Base-by-base conservation (phyloP, 2,888 invertebrate genomes). In the Hypomecis punctinalis region DNA sequence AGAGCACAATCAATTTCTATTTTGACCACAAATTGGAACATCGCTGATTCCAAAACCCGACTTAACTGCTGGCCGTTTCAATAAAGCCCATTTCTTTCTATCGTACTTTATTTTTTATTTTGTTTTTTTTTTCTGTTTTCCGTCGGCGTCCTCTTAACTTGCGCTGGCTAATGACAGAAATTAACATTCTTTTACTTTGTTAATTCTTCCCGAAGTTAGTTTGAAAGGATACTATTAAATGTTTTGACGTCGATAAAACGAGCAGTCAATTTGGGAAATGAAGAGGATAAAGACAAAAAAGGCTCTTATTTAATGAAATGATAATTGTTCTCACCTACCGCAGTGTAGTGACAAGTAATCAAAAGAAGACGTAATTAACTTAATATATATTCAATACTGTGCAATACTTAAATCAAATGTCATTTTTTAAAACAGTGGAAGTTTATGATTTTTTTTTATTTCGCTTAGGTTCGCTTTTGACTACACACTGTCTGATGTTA, bases 101-200 rank as follows among this genome's bases (percentile, higher is more conserved):
- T 3, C 23, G 1, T 23, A 23, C 23, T 3, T 23, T 23, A 23
- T 23, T 74, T 71, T 67, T 54, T 56, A 39, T 71, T 78, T 82
- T 86, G 35, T 76, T 75, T 85, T 88, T 85, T 82, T 79, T 76
- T 74, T 73, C 69, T 61, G 75, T 78, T 85, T 85, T 81, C 83
- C 80, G 85, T 86, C 88, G 87, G 86, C 90, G 81, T 89, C 85
- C 81, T 84, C 80, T 80, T 79, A 81, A 79, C 80, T 83, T 82
- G 75, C 86, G 85, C 82, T 81, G 78, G 84, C 86, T 92, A 92
- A 92, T 91, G 91, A 91, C 86, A 85, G 84, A 86, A 90, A 91
- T 90, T 90, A 91, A 89, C 85, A 86, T 90, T 88, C 90, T 79
- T 84, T 84, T 86, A 87, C 87, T 88, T 89, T 83, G 87, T 87